Evolutionary conservation across 1,140 invertebrate genomes (phyloP), one percentile per base, ranked within the genome.

Genomic region (Panulirus ornatus): DNA sequence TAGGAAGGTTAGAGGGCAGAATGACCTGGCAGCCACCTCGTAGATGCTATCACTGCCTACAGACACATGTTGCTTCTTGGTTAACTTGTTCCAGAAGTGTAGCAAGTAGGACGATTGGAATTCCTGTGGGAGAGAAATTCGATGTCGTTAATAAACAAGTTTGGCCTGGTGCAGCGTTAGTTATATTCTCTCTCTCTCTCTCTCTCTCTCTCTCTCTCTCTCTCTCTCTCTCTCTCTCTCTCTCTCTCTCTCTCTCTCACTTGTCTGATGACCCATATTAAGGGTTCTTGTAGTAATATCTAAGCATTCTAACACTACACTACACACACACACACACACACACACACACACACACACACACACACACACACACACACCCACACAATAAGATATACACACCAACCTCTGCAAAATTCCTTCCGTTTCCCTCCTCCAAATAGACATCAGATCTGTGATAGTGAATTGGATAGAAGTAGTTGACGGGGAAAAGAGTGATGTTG

Each of bases 31-130:
- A 22, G 47, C 78, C 30, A 54, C 51, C 3, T 81, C 42, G 42
- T 51, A 54, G 6, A 81, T 40, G 9, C 78, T 81, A n/a, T 54
- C 30, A 27, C 44, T 30, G 27, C 36, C 36, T 0, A 54, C 27
- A 22, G 19, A 11, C 22, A 81, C n/a, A 34, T 5, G 0, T 11
- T 3, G 2, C 6, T 34, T 54, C 78, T 81, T 81, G 6, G 42
- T 81, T 47, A 81, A 30, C 47, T 34, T 58, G 42, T 81, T 81
- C 78, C 78, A 81, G 8, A 81, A 54, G 42, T 81, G 78, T 27
- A 81, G 34, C 6, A 51, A 22, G 78, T 51, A 81, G n/a, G 78
- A 30, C 8, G 5, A 22, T 8, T 51, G n/a, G 78, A 81, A 81
- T 8, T 22, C 36, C 47, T 81, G 34, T 42, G 6, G 19, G 38